Base-by-base conservation (phyloP, 2,888 invertebrate species). In the Hermodice carunculata region DNA sequence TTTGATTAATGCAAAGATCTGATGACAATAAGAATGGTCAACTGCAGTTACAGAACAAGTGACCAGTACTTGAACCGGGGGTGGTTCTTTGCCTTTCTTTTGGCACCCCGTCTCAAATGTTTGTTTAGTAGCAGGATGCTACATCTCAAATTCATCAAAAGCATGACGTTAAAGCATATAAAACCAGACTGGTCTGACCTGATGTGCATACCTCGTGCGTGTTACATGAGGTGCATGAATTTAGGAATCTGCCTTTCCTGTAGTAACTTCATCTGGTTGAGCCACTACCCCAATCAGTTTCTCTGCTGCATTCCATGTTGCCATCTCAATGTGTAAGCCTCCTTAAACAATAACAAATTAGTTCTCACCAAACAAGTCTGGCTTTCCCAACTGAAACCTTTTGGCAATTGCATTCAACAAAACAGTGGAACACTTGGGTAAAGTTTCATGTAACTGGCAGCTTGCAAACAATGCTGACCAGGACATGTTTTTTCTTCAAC, bases 281-380 rank as follows among this genome's bases (percentile, higher is more conserved):
- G 3, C 64, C 64, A 63, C 59, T 61, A 34, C 58, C 37, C 64
- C 24, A 63, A 31, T 60, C 64, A 63, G 61, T 60, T 29, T n/a
- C 3, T 49, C 64, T 11, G 51, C 31, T 17, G 49, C 49, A 32
- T 29, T 49, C 64, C 42, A 64, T n/a, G 29, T n/a, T 42, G 53
- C 43, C 32, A 28, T 64, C 26, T 63, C 61, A 64, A 48, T 64
- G 19, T 64, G 60, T 61, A 58, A 8, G 14, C 42, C 28, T 14
- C 63, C 57, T 6, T 61, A 29, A 19, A 32, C 49, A 19, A 64
- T 34, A n/a, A 64, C 22, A 46, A 48, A 64, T 6, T 17, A 64
- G 31, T 61, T 31, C 43, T 61, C 64, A 52, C 61, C 61, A 56
- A 56, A 26, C 17, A 26, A 56, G 5, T 53, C 31, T 4, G 61